These are phyloP conservation scores for Apoderus coryli DNA, from an alignment of 2,888 invertebrate species.

Conservation along the genomic window DNA sequence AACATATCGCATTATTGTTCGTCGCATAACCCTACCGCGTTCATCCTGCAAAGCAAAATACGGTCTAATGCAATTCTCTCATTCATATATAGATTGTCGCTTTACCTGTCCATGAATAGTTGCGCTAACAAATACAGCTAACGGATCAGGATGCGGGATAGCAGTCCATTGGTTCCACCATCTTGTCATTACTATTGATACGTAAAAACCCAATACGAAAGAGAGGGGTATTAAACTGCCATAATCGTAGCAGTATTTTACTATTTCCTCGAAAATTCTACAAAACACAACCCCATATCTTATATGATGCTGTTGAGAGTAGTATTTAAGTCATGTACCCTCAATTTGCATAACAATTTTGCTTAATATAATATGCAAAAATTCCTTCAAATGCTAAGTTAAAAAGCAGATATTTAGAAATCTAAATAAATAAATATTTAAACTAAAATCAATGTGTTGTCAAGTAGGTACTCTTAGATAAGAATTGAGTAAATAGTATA, in stretches of 20 bases:
- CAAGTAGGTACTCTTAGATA: no score
- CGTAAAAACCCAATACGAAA: slow-evolving; percentile 89
- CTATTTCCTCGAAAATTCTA: slow-evolving; percentile 70
- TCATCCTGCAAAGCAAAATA: slow-evolving; percentile 45
- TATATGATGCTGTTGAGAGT: no score
- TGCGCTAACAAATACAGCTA: slow-evolving; percentile 74
- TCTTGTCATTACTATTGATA: slow-evolving; percentile 80
- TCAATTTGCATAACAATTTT: no score
- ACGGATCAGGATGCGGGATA: slow-evolving; percentile 78
- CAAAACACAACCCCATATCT: no score
- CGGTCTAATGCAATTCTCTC: no score
- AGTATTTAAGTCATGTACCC: no score
- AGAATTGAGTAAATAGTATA: no score
- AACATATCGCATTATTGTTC: slow-evolving; percentile 70
- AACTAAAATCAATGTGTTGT: no score
- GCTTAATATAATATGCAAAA: no score
- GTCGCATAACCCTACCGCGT: slow-evolving; percentile 64
- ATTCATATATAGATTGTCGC: neutral
- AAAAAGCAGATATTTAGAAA: no score
- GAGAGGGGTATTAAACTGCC: slow-evolving; percentile 81
- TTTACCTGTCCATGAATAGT: slow-evolving; percentile 65
- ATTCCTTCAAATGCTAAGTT: no score
- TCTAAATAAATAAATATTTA: no score
- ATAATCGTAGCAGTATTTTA: slow-evolving; percentile 73
- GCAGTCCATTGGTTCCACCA: slow-evolving; percentile 81